These are phyloP conservation scores for Campoplex capitator DNA, from an alignment of 2,888 invertebrate genomes.

Conservation along the genomic window DNA sequence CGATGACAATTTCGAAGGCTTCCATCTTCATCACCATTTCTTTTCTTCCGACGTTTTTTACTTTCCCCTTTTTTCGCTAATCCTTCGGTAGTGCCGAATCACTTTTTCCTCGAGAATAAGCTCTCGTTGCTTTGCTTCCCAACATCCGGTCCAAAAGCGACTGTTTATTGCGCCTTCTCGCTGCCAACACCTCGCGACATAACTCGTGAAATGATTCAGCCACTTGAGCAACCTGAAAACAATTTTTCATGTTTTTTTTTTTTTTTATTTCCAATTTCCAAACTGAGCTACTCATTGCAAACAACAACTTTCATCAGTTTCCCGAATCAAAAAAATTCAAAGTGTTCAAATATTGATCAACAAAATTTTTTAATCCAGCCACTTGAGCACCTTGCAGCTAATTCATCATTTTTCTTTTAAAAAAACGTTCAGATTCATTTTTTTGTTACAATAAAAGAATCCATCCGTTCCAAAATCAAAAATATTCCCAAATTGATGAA, in stretches of 20 bases:
- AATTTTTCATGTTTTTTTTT: slow-evolving; percentile 2
- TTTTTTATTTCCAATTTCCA: no score
- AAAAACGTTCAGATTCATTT: no score
- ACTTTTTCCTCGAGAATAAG: slow-evolving; percentile 94
- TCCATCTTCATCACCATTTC: neutral
- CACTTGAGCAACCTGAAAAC: slow-evolving; percentile 88
- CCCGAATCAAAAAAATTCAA: no score
- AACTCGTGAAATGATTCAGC: slow-evolving; percentile 94
- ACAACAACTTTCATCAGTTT: no score
- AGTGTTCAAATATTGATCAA: no score
- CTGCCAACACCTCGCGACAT: slow-evolving; percentile 92
- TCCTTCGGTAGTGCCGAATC: slow-evolving; percentile 95
- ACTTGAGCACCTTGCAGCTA: no score
- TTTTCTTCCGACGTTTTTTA: slow-evolving; percentile 16
- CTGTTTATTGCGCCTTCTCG: slow-evolving; percentile 93
- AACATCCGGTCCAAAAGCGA: slow-evolving; percentile 91
- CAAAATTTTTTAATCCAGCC: no score
- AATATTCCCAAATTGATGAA: no score
- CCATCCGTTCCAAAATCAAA: no score
- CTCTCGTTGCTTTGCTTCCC: slow-evolving; percentile 90
- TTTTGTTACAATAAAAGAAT: no score
- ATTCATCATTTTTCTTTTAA: no score
- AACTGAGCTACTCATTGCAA: no score
- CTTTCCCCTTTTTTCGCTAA: slow-evolving; percentile 78
- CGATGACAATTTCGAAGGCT: slow-evolving; percentile 15